phyloP scores from a whole-genome alignment of 2,797 vertebrate species.

The Mycteria americana region DNA sequence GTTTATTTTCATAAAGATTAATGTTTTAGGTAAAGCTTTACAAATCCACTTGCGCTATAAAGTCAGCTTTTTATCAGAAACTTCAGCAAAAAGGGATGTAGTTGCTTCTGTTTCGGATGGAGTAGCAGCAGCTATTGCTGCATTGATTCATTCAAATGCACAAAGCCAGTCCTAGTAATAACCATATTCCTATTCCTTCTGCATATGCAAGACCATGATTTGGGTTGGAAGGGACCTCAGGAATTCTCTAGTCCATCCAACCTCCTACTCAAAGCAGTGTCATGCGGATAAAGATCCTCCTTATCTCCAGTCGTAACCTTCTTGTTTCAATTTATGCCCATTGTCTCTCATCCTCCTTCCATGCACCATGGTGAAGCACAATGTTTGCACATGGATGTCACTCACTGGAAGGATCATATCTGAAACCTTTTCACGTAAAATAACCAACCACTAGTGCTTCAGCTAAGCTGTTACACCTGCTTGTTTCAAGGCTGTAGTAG shows the following conservation, averaged over 20 bases:
- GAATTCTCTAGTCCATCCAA: not conserved
- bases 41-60: accelerated
- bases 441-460: not conserved
- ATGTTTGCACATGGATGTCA: not conserved
- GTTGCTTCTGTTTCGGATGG: not conserved
- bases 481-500: not conserved
- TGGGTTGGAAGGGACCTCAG: not conserved
- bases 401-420: not conserved
- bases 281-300: not conserved
- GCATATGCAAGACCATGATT: not conserved
- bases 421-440: not conserved
- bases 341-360: not conserved
- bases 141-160: not conserved
- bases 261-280: not conserved
- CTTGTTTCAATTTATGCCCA: not conserved
- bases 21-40: not conserved
- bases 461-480: not conserved
- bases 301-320: not conserved
- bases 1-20: not conserved
- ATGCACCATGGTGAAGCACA: not conserved
- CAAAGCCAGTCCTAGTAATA: not conserved
- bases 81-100: not conserved
- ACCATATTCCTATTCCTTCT: not conserved
- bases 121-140: not conserved
- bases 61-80: not conserved